These are phyloP conservation scores for Hydropotes inermis DNA, from an alignment of 2,113 vertebrate species.

Conservation along the genomic window DNA sequence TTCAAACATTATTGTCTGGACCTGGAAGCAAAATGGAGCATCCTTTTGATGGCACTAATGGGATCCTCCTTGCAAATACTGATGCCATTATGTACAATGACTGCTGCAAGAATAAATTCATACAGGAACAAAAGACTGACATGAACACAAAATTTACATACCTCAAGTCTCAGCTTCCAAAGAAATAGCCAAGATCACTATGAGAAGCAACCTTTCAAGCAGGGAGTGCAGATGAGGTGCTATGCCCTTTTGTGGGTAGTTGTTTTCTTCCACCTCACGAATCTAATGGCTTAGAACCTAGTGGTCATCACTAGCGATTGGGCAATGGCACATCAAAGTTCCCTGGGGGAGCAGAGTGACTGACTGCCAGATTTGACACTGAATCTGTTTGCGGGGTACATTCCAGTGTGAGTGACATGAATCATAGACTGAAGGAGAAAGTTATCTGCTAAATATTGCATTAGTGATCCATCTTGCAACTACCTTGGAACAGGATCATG, in stretches of 20 bases:
- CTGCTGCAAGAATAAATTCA: conserved; percentile 8
- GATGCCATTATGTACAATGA: conserved; percentile 12
- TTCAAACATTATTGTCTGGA: conserved; percentile 71
- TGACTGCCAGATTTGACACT: conserved; percentile 41
- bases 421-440: conserved; percentile 68
- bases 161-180: neutral
- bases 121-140: conserved; percentile 31
- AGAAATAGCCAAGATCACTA: neutral
- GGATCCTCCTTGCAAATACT: conserved; percentile 18
- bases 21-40: conserved; percentile 60
- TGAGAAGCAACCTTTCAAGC: conserved; percentile 38
- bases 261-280: conserved; percentile 13
- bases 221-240: neutral
- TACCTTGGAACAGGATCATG: conserved; percentile 57
- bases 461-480: conserved; percentile 66
- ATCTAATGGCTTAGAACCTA: neutral
- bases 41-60: conserved; percentile 15
- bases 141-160: neutral
- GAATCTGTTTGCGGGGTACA: conserved; percentile 64
- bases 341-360: conserved; percentile 27
- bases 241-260: neutral
- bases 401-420: conserved; percentile 59
- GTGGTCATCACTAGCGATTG: neutral
- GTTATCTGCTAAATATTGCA: conserved; percentile 64
- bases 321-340: conserved; percentile 52